Base-by-base conservation (phyloP, 2,797 vertebrate species). In the Novumbra hubbsi region DNA sequence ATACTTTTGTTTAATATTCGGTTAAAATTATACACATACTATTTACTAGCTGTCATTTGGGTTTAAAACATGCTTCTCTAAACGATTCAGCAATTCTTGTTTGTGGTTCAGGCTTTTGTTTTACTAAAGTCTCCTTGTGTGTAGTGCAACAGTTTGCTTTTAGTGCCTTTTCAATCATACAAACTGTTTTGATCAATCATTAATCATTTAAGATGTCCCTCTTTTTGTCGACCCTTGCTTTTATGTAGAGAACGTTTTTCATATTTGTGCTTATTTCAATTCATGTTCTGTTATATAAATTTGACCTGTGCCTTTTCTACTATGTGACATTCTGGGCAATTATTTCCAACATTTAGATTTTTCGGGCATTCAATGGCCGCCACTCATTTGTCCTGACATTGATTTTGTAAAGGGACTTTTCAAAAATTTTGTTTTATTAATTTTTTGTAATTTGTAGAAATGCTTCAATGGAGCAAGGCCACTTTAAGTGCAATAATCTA, bases 261-360 rank as follows among this genome's bases (percentile, higher is more conserved):
- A 71, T 71, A 34, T 9, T 60, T 69, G 52, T 50, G 49, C 45
- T 48, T 49, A 34, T 76, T 76, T 69, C 32, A 45, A 49, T 63
- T 71, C 68, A 15, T 57, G 74, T 72, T 68, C 68, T 74, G 73
- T 63, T 80, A 69, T 74, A 76, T 68, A 21, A 57, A 70, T 76
- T 73, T 71, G 68, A 76, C 73, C 81, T 78, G 89, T 92, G 89
- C 90, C 90, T 92, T 92, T 88, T 85, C 73, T 81, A 66, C 71
- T 48, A 34, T 24, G 63, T 65, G 72, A 41, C 68, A 60, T 72
- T 73, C 65, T 79, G 74, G 80, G 66, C 69, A 73, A 78, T 77
- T 72, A 60, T 67, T 82, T 50, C 73, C 82, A 84, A 77, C 78
- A 41, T 64, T 49, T 71, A 9, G 70, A 27, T 72, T 12, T 75